Percentiles rank a stretch among this genome's conserved stretches.
Conservation (phyloP, 1,140 invertebrate species). For the Neoseiulus cucumeris region DNA sequence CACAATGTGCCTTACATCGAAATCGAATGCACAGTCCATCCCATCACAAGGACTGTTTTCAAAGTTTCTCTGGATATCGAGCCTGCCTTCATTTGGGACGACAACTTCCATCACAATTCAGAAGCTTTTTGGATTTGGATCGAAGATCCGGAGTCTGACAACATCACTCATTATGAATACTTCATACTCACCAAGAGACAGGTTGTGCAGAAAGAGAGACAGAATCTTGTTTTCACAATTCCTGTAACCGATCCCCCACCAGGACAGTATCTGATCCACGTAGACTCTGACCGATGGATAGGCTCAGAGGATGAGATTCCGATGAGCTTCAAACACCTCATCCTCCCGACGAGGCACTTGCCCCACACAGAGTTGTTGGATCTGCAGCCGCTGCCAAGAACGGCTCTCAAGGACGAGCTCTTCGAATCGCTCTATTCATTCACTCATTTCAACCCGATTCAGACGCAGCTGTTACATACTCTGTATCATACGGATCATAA, state of each 20-base stretch:
- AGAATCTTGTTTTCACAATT: slow-evolving; percentile 83
- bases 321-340: slow-evolving; percentile 15
- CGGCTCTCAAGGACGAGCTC: slow-evolving; percentile 48
- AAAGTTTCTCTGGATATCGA: slow-evolving; percentile 59
- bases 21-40: slow-evolving; percentile 64
- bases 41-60: slow-evolving; percentile 80
- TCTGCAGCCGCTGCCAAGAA: slow-evolving; percentile 68
- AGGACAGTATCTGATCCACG: slow-evolving; percentile 70
- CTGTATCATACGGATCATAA: slow-evolving; percentile 88
- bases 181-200: slow-evolving; percentile 70
- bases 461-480: slow-evolving; percentile 94
- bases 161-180: slow-evolving; percentile 89
- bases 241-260: slow-evolving; percentile 69
- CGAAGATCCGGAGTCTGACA: slow-evolving; percentile 77
- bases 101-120: slow-evolving; percentile 56
- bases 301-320: slow-evolving; percentile 33
- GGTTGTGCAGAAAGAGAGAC: slow-evolving; percentile 43
- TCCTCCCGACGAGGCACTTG: slow-evolving; percentile 17
- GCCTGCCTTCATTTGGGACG: slow-evolving; percentile 75
- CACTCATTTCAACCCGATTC: slow-evolving; percentile 89
- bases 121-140: slow-evolving; percentile 97
- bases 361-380: slow-evolving; percentile 51
- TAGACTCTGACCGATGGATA: slow-evolving; percentile 74
- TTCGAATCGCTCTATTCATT: slow-evolving; percentile 74
- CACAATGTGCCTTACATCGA: slow-evolving; percentile 61